phyloP scores from a whole-genome alignment of 2,888 invertebrate genomes.

The Anthrax anthrax region DNA sequence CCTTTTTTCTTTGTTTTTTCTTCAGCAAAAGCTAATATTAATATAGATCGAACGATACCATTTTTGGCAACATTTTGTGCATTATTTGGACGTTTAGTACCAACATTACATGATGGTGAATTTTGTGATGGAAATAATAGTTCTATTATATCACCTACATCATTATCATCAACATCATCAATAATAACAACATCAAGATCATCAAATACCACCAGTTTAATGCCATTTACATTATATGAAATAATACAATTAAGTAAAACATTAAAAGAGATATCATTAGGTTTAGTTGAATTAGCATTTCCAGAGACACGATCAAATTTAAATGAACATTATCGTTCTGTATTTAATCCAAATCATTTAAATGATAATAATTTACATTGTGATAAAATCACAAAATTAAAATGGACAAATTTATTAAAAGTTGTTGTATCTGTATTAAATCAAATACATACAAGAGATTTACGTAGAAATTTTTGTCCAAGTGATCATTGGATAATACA shows the following conservation, averaged over 20 bases:
- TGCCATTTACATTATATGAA: constrained; percentile 58
- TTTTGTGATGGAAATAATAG: constrained; percentile 45
- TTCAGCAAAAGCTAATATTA: constrained; percentile 42
- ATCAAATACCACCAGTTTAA: constrained; percentile 16
- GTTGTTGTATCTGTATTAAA: constrained; percentile 54
- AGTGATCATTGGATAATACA: constrained; percentile 50
- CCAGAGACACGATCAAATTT: constrained; percentile 57
- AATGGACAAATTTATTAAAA: constrained; percentile 70
- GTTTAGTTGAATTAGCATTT: constrained; percentile 73
- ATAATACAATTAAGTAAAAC: constrained; percentile 56
- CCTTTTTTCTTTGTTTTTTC: constrained; percentile 6
- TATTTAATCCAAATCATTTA: constrained; percentile 25
- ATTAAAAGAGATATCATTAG: constrained; percentile 66
- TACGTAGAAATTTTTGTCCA: constrained; percentile 64
- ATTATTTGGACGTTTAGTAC: constrained; percentile 61
- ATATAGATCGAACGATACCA: constrained; percentile 49
- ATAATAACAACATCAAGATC: not conserved
- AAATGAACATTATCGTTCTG: constrained; percentile 45
- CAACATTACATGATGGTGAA: constrained; percentile 75
- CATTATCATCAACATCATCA: not conserved
- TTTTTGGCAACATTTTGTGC: constrained; percentile 72
- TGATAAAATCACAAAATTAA: constrained; percentile 38
- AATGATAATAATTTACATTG: constrained; percentile 28
- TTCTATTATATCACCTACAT: not conserved
- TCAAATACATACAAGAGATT: constrained; percentile 74